Evolutionary conservation across 2,888 invertebrate species (phyloP).

Genomic region (Cephus runcator): DNA sequence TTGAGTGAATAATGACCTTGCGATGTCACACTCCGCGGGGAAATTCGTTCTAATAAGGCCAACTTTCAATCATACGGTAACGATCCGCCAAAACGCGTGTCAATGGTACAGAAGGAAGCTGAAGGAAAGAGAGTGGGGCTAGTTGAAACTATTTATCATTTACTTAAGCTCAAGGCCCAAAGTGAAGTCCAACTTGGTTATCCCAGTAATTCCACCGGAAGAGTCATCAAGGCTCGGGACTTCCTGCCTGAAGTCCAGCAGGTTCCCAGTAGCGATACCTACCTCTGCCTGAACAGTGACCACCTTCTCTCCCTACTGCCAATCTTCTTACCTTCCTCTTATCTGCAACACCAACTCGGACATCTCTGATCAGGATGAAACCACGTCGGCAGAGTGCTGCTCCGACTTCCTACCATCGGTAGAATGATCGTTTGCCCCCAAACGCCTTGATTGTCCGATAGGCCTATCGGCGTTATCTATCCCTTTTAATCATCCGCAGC

Average conservation of each 20-base stretch:
- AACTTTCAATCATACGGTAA: conserved; percentile 15
- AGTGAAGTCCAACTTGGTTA: neutral
- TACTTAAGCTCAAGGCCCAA: neutral
- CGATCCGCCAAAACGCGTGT: neutral
- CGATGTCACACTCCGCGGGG: conserved; percentile 35
- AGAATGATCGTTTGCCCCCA: neutral
- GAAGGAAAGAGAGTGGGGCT: neutral
- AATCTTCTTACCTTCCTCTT: neutral
- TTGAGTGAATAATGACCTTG: conserved; percentile 49
- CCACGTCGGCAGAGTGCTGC: neutral
- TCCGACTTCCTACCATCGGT: neutral
- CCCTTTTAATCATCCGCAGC: neutral
- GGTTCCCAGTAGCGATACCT: neutral
- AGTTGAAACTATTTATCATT: too few relatives aligned
- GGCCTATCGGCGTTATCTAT: neutral
- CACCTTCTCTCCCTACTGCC: neutral
- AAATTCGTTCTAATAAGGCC: conserved; percentile 28
- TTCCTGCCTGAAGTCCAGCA: neutral
- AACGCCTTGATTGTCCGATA: conserved; percentile 23
- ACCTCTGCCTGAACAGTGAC: neutral
- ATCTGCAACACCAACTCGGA: neutral
- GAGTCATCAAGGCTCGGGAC: neutral
- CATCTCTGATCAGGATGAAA: neutral
- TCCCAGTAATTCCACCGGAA: neutral
- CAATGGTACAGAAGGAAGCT: neutral